Percentiles rank a stretch among this genome's conserved stretches.
phyloP scores from a whole-genome alignment of 2,888 invertebrate genomes.

The Drosophila melanosoma region DNA sequence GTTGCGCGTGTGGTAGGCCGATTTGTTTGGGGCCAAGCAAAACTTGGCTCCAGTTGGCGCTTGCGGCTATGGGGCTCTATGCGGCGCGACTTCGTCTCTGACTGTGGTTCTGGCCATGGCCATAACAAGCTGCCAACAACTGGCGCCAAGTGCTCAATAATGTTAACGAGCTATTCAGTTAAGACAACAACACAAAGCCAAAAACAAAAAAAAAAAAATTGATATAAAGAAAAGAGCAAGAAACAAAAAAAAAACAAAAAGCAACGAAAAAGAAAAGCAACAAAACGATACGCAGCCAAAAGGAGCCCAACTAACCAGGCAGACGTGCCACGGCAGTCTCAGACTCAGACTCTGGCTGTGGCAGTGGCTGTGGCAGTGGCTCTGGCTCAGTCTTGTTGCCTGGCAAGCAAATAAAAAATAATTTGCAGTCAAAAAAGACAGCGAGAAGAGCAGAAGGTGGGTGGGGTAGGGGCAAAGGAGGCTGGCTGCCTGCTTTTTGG shows the following conservation, averaged over 20 bases:
- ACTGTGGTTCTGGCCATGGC: conserved; percentile 54
- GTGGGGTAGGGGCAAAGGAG: conserved; percentile 5
- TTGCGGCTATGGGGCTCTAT: conserved; percentile 63
- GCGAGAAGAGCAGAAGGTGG: conserved; percentile 19
- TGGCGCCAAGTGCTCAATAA: conserved; percentile 85
- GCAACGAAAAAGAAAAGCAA: conserved; percentile 13
- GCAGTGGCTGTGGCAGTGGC: conserved; percentile 11
- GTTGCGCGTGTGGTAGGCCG: conserved; percentile 70
- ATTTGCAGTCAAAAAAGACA: conserved; percentile 75
- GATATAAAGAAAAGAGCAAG: not conserved
- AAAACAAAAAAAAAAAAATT: conserved; percentile 41
- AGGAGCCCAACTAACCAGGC: conserved; percentile 54
- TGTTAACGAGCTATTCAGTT: conserved; percentile 84
- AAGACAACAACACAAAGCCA: conserved; percentile 65
- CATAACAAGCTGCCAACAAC: conserved; percentile 84
- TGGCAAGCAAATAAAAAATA: conserved; percentile 73
- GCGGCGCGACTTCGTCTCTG: conserved; percentile 55
- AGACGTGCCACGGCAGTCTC: conserved; percentile 50
- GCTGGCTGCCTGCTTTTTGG: conserved; percentile 13
- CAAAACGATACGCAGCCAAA: conserved; percentile 42
- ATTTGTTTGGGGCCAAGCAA: conserved; percentile 49
- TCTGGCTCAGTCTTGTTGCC: conserved; percentile 37
- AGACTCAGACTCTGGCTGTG: conserved; percentile 13
- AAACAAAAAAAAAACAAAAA: conserved; percentile 27
- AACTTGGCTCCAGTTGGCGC: conserved; percentile 50